Percentiles rank a stretch among this genome's conserved stretches.
These are phyloP conservation scores for Petrophora chlorosata DNA, from an alignment of 2,888 invertebrate species.

Conservation along the genomic window DNA sequence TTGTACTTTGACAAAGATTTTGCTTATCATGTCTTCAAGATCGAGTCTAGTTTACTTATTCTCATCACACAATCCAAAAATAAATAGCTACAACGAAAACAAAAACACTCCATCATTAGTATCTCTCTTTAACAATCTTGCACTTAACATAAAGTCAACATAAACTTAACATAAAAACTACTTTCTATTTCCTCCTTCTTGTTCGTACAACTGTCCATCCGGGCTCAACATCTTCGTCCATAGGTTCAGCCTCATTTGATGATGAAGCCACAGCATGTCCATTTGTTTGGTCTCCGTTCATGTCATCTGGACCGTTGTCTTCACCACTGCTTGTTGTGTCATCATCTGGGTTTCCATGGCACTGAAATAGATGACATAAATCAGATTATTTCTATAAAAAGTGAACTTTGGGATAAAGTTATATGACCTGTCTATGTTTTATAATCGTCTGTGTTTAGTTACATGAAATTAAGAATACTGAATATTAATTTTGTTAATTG, in stretches of 20 bases:
- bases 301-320: constrained; percentile 53
- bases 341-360: constrained; percentile 77
- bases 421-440: too few relatives aligned
- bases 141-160: background rate
- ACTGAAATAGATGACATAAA: constrained; percentile 63
- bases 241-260: constrained; percentile 60
- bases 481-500: too few relatives aligned
- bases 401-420: too few relatives aligned
- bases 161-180: constrained; percentile 10
- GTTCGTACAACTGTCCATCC: constrained; percentile 87
- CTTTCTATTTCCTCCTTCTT: constrained; percentile 75
- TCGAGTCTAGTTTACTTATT: too few relatives aligned
- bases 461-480: too few relatives aligned
- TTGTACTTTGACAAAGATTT: too few relatives aligned
- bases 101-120: too few relatives aligned
- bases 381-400: too few relatives aligned
- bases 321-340: constrained; percentile 72
- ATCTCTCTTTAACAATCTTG: background rate
- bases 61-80: too few relatives aligned
- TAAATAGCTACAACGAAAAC: too few relatives aligned
- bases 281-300: constrained; percentile 41
- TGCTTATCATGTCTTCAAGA: too few relatives aligned
- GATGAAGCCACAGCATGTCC: constrained; percentile 36
- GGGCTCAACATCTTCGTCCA: constrained; percentile 82
- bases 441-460: too few relatives aligned